These are phyloP conservation scores for Callipepla squamata DNA, from an alignment of 2,113 vertebrate species.

Conservation along the genomic window DNA sequence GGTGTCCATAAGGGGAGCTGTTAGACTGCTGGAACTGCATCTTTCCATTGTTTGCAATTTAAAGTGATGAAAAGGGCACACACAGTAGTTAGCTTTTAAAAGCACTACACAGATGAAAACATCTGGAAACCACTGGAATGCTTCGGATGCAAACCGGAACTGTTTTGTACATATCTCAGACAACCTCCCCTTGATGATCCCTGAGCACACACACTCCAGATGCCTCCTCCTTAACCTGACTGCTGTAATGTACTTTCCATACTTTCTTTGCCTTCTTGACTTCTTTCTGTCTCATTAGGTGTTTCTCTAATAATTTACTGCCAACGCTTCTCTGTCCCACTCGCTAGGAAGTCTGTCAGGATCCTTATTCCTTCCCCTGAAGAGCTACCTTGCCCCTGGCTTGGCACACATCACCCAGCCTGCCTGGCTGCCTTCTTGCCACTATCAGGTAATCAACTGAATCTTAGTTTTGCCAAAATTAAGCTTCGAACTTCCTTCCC, in stretches of 20 bases:
- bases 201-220: neutral
- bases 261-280: neutral
- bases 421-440: neutral
- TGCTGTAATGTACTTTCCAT: neutral
- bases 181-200: neutral
- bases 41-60: neutral
- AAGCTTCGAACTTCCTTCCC: neutral
- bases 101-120: neutral
- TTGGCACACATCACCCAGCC: neutral
- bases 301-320: neutral
- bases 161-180: rapidly evolving
- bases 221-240: neutral
- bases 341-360: neutral
- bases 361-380: neutral
- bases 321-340: neutral
- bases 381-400: neutral
- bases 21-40: neutral
- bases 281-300: neutral
- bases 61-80: neutral
- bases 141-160: neutral
- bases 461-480: neutral
- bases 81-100: neutral
- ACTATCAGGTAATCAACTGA: neutral
- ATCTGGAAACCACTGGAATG: neutral
- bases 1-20: neutral